Base-by-base conservation (phyloP, 2,113 vertebrate species). In the Microtus oregoni region DNA sequence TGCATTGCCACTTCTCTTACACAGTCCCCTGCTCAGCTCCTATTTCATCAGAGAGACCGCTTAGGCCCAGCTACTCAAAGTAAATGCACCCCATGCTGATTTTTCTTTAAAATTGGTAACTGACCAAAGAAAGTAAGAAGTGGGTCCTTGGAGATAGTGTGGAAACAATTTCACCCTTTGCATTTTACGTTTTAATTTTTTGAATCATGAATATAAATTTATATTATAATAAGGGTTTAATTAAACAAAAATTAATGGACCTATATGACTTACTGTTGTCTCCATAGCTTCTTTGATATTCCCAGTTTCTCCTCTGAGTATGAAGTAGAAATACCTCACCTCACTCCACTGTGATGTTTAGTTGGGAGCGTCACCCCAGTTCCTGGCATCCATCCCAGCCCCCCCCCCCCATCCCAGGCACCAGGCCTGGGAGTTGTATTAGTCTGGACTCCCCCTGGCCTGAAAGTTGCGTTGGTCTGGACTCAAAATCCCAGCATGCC, bases 391-490 rank as follows among this genome's bases (percentile, higher is more conserved):
- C 58, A 58, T 58, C 58, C 58, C 58, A 58, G 58, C 58, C 1
- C 19, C 1, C 1, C 17, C 52, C 15, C 55, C 15, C 52, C 50
- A 52, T 52, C 50, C 3, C 0, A 0, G 0, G 14, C 52, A 55
- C 52, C 52, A 4, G 52, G 15, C 55, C 15, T 55, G 55, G 55
- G 55, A 55, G 55, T 55, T 17, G 55, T 15, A 17, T 55, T 55
- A 17, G 55, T 55, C 55, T 17, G 55, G 55, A 55, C 15, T 55
- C 15, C 55, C 15, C 55, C 55, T 58, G 17, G 17, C 55, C 55
- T 58, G 55, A 17, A 17, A 58, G 17, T 19, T 58, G 55, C 17
- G 1, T 58, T 19, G 55, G 55, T 58, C 55, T 58, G 55, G 5
- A 58, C 55, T 58, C 58, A 6, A 58, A 58, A 58, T 58, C 19